Evolutionary conservation across 2,888 invertebrate genomes (phyloP).

Genomic region (Aproaerema taeniolella): DNA sequence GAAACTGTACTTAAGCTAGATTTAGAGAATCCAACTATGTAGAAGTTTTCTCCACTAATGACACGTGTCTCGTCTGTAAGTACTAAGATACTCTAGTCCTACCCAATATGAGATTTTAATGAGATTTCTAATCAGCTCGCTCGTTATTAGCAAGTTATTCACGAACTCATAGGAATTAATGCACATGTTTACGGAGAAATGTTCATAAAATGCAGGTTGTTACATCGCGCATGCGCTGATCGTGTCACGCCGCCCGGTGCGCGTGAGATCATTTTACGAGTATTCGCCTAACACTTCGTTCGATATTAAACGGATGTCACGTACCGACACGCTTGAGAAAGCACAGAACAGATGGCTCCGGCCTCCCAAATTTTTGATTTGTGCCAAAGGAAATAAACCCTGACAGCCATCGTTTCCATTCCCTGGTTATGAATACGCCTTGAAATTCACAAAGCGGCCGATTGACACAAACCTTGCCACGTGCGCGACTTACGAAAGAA

Average conservation of each 20-base stretch:
- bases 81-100: constrained; percentile 6
- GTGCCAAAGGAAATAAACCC: constrained; percentile 13
- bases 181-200: constrained; percentile 33
- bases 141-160: constrained; percentile 26
- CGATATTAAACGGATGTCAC: constrained; percentile 52
- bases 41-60: constrained; percentile 5
- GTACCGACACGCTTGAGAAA: constrained; percentile 38
- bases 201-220: constrained; percentile 27
- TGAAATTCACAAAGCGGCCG: constrained; percentile 19
- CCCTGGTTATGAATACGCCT: constrained; percentile 14
- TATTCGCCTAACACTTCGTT: constrained; percentile 34
- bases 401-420: constrained; percentile 12
- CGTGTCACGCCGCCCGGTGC: constrained; percentile 8
- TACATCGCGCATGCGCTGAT: constrained; percentile 17
- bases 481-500: constrained; percentile 36
- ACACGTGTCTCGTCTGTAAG: constrained; percentile 1
- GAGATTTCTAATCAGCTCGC: constrained; percentile 27
- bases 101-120: constrained; percentile 10
- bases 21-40: no score
- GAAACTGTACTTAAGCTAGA: no score
- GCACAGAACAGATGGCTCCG: constrained; percentile 40
- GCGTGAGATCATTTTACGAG: constrained; percentile 43
- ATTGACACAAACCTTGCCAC: constrained; percentile 22
- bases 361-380: constrained; percentile 35
- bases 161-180: constrained; percentile 30